A percentile compares a stretch with the other conserved stretches of the same genome.
These are phyloP conservation scores for Volucella zonaria DNA, from an alignment of 2,888 invertebrate species.

Conservation along the genomic window DNA sequence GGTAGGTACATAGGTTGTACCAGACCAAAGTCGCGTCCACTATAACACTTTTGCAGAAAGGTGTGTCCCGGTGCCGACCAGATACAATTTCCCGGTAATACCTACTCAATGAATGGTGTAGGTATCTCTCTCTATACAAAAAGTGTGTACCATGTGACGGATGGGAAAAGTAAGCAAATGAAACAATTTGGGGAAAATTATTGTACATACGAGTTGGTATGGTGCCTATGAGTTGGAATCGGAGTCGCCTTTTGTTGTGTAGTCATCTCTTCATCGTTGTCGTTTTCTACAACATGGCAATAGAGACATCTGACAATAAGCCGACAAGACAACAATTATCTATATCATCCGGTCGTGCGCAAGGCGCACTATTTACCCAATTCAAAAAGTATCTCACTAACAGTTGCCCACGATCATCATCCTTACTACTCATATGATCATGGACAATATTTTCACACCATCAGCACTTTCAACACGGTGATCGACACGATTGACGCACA, in stretches of 20 bases:
- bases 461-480: constrained; percentile 24
- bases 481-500: constrained; percentile 11
- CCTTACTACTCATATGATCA: constrained; percentile 9
- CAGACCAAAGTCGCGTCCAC: constrained; percentile 17
- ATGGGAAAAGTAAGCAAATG: constrained; percentile 74
- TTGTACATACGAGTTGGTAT: constrained; percentile 23
- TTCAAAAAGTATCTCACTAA: constrained; percentile 66
- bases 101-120: constrained; percentile 38
- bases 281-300: background rate
- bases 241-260: constrained; percentile 52
- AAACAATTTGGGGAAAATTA: constrained; percentile 62
- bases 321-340: constrained; percentile 65
- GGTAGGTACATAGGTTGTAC: no score
- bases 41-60: constrained; percentile 67
- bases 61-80: constrained; percentile 58
- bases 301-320: constrained; percentile 67
- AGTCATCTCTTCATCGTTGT: background rate
- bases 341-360: constrained; percentile 61
- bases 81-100: constrained; percentile 60
- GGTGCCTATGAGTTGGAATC: constrained; percentile 3
- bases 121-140: background rate
- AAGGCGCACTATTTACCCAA: constrained; percentile 67
- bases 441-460: constrained; percentile 65
- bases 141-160: constrained; percentile 8
- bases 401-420: constrained; percentile 28